Base-by-base conservation (phyloP, 37 sponge, comb jelly and placozoan species). In the Petrosia ficiformis region DNA sequence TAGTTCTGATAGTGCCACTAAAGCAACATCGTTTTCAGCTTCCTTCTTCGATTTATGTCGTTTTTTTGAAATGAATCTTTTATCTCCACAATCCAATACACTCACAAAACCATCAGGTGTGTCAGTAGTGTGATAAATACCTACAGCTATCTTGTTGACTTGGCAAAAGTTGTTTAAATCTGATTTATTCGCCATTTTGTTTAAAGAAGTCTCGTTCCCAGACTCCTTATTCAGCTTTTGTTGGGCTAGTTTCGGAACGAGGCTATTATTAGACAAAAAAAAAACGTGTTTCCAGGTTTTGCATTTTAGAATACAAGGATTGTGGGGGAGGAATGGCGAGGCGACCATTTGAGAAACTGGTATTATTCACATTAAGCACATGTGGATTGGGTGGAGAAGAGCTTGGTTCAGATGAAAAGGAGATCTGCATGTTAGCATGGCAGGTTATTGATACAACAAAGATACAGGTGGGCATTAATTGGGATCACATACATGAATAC, bases 21-120 rank as follows among this genome's bases (percentile, higher is more conserved):
- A 59, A 0, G 91, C 91, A 8, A 77, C 91, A 52, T 82, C 80
- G 36, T 85, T 44, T 37, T 90, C 86, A 33, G 91, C 91, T 25
- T 29, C 60, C 37, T 85, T 90, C 76, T 85, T 85, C 0, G 78
- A 60, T 4, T 57, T 32, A 36, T 75, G 77, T 24, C 19, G 24
- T 1, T 5, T 4, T 43, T 1, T 3, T 2, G 89, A 82, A 24
- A 1, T 42, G 79, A 41, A 82, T 1, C 4, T n/a, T 21, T 10
- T n/a, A 1, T 59, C 75, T 8, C 44, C 42, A 2, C 77, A 68
- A 0, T n/a, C 63, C 43, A 34, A 11, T 10, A 44, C 31, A 16
- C 78, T 69, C 16, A 41, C 54, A 36, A 77, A 81, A 0, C 76
- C 77, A 16, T 33, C 74, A 3, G 21, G 42, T 25, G 31, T 30